Evolutionary conservation across 2,113 vertebrate species (phyloP).

Genomic region (Microcebus jonahi): DNA sequence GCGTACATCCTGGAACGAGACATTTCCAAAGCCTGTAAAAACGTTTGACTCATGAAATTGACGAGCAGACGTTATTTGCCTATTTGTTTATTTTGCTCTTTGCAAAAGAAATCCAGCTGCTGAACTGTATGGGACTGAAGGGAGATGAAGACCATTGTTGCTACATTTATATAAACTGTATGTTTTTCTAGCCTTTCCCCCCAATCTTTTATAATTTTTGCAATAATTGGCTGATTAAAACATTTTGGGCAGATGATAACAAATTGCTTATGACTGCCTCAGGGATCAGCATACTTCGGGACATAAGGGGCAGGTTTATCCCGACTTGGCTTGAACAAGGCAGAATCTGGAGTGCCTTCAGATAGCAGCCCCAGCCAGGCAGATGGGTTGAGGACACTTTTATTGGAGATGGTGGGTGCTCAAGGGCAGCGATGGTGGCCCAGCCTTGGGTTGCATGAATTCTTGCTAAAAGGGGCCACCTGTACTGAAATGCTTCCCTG

Average conservation of each 20-base stretch:
- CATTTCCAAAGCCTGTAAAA: conserved; percentile 56
- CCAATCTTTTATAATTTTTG: neutral
- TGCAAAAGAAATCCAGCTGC: conserved; percentile 27
- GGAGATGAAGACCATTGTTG: neutral
- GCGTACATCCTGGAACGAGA: conserved; percentile 87
- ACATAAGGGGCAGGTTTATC: neutral
- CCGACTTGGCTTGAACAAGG: neutral
- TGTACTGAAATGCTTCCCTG: neutral
- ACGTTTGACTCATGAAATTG: conserved; percentile 50
- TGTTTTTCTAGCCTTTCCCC: neutral
- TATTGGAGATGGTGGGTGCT: neutral
- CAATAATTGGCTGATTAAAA: neutral
- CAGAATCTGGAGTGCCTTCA: neutral
- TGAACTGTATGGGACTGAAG: conserved; percentile 27
- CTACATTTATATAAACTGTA: neutral
- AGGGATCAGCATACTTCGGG: neutral
- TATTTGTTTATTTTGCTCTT: conserved; percentile 43
- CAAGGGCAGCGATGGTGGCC: neutral
- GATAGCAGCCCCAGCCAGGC: neutral
- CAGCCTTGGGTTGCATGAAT: neutral
- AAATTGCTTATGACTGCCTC: neutral
- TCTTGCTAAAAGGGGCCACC: neutral
- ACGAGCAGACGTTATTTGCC: neutral
- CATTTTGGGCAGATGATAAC: neutral
- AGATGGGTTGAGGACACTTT: neutral